Evolutionary conservation across 2,113 vertebrate species (phyloP), one percentile per base, ranked within the genome.

Genomic region (Pleuronectes platessa): DNA sequence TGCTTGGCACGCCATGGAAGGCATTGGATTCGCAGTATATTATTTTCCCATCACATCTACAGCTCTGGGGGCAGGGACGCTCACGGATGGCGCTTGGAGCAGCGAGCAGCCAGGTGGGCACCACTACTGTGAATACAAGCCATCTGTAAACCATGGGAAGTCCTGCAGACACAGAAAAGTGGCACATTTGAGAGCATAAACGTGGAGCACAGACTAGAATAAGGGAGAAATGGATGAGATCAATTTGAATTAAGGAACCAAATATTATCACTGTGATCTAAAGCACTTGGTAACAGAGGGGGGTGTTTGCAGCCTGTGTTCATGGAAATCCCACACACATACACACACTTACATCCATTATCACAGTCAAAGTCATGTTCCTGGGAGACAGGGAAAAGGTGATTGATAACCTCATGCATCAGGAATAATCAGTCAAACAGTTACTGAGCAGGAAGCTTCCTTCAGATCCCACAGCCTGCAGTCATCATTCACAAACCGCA

Each of bases 21-120:
- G 97, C 97, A 11, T 96, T 97, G 60, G 98, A 99, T 84, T 99
- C 98, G 24, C 98, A 99, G 94, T 99, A 99, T 58, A 99, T 96
- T 73, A 99, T 99, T 94, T 99, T 99, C 85, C 97, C 98, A 75
- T 99, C 98, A 42, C 98, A 99, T 88, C 97, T 94, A 92, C 98
- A 99, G 93, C 92, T 98, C 91, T 85, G 95, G 74, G 97, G 97
- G 93, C 98, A 99, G 75, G 96, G 95, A 79, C 97, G 95, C 93
- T 98, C 97, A 62, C 97, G 96, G 68, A 94, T 93, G 53, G 90
- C 75, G 2, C 77, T 92, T 1, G 95, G 93, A 90, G 91, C 84
- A 2, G 92, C 95, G 21, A 96, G 81, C 84, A 97, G 93, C 90
- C 95, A 94, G 68, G 89, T 91, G 3, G 96, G 95, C 80, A 95